These are phyloP conservation scores for Actinia tenebrosa DNA, from an alignment of 64 coral and sea anemone genomes.

Conservation along the genomic window DNA sequence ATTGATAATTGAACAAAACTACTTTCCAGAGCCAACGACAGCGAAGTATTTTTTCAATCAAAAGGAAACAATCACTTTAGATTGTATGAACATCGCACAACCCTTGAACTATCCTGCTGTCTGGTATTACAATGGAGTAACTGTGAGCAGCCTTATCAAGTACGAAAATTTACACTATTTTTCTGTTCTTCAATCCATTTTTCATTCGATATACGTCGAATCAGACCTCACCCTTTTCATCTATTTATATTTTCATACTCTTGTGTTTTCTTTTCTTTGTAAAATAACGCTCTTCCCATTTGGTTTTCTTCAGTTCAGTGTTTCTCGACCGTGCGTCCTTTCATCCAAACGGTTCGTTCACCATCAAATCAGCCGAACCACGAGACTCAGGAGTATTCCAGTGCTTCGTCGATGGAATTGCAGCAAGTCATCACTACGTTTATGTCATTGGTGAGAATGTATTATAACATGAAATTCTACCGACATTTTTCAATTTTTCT, in stretches of 20 bases:
- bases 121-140: slow-evolving; percentile 6
- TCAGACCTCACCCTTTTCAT: too few species aligned
- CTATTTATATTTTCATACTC: too few species aligned
- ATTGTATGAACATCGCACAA: neutral
- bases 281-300: too few species aligned
- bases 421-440: neutral
- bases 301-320: neutral
- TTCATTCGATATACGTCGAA: too few species aligned
- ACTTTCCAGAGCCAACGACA: neutral
- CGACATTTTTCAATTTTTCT: too few species aligned
- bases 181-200: too few species aligned
- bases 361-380: neutral
- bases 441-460: neutral
- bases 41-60: neutral
- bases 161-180: neutral
- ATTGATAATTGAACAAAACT: too few species aligned
- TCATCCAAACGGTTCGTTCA: neutral
- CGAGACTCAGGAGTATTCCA: neutral
- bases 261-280: too few species aligned
- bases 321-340: neutral
- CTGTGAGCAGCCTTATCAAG: neutral
- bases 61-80: neutral
- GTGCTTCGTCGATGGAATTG: neutral
- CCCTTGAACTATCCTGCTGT: neutral
- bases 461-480: too few species aligned